Conservation (phyloP, 2,797 vertebrate genomes). For the Muscicapa striata region DNA sequence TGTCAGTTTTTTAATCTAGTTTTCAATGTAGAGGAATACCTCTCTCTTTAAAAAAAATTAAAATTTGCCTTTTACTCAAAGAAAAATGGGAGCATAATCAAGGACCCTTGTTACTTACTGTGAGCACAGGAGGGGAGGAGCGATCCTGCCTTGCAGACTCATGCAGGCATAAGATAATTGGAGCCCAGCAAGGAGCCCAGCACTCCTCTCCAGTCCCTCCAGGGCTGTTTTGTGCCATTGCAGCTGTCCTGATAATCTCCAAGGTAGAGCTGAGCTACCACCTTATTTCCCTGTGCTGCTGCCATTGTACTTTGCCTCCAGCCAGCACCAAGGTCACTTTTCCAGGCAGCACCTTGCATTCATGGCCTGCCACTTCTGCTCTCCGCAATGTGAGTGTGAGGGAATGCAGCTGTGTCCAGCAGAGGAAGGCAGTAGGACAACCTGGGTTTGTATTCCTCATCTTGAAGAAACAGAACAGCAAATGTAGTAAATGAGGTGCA, state of each 20-base stretch:
- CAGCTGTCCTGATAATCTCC: background rate
- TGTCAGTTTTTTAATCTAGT: background rate
- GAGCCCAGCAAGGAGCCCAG: background rate
- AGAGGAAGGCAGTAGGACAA: background rate
- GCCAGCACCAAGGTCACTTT: background rate
- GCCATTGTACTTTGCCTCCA: background rate
- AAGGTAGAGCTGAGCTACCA: background rate
- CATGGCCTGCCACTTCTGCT: background rate
- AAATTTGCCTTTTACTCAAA: background rate
- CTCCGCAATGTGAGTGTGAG: fast-evolving
- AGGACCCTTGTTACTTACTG: background rate
- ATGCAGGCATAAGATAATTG: background rate
- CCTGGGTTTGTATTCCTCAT: background rate
- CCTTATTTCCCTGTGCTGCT: background rate
- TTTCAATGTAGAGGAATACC: fast-evolving
- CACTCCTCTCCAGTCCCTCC: background rate
- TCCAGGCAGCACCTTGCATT: background rate
- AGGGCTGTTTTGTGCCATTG: background rate
- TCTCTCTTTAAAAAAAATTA: background rate
- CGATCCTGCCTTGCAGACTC: background rate
- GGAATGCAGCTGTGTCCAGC: too few species aligned
- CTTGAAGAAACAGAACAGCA: fast-evolving
- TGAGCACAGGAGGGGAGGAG: background rate
- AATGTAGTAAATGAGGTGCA: background rate
- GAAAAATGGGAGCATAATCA: background rate